Evolutionary conservation across 2,888 invertebrate genomes (phyloP).

Genomic region (Xylota segnis): DNA sequence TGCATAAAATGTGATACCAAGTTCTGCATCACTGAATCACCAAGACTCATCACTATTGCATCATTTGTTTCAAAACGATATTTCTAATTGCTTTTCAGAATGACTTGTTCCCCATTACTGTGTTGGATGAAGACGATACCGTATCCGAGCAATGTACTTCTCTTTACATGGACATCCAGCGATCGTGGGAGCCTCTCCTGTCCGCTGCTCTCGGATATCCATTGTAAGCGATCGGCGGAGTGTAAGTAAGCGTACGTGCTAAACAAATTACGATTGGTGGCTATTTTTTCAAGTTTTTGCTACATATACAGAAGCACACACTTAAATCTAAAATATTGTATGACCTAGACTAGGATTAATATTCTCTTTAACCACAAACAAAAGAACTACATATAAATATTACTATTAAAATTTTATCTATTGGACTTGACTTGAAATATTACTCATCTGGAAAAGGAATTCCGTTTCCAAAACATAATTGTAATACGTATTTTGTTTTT

Average conservation of each 20-base stretch:
- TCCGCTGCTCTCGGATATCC: slow-evolving; percentile 84
- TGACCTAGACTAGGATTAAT: slow-evolving; percentile 61
- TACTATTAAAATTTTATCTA: slow-evolving; percentile 70
- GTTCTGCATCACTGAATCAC: no score
- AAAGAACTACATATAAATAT: slow-evolving; percentile 77
- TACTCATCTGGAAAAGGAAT: slow-evolving; percentile 61
- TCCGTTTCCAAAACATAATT: slow-evolving; percentile 6
- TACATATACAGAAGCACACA: slow-evolving; percentile 68
- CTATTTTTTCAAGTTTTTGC: slow-evolving; percentile 74
- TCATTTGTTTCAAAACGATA: no score
- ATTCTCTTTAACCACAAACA: slow-evolving; percentile 51
- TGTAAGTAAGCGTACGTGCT: slow-evolving; percentile 44
- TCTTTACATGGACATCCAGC: slow-evolving; percentile 84
- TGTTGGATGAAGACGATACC: slow-evolving; percentile 83
- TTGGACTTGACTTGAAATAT: slow-evolving; percentile 31
- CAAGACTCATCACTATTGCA: no score
- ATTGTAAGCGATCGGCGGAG: slow-evolving; percentile 77
- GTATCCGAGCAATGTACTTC: slow-evolving; percentile 83
- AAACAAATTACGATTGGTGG: slow-evolving; percentile 60
- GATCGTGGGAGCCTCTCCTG: slow-evolving; percentile 84
- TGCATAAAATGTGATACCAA: no score
- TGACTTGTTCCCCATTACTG: slow-evolving; percentile 83
- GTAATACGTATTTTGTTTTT: slow-evolving; percentile 22
- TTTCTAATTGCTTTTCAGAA: slow-evolving; percentile 79
- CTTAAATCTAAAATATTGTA: slow-evolving; percentile 38